phyloP scores from a whole-genome alignment of 2,888 invertebrate species.

The Halictus ligatus region DNA sequence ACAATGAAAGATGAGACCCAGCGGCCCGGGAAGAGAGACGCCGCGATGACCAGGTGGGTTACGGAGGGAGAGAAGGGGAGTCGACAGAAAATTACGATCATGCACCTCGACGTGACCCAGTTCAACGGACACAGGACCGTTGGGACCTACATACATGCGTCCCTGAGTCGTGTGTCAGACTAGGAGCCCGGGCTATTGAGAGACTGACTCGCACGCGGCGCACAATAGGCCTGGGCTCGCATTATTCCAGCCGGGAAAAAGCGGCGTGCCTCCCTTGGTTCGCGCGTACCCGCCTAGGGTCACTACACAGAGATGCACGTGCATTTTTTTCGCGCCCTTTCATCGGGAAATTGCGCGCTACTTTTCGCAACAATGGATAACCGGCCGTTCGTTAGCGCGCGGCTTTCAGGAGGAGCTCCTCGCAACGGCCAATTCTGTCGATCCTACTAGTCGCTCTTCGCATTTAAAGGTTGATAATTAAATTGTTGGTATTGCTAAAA shows the following conservation, averaged over 20 bases:
- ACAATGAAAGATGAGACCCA: conserved; percentile 49
- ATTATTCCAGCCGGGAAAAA: conserved; percentile 72
- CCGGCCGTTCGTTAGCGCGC: conserved; percentile 50
- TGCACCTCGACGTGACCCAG: conserved; percentile 80
- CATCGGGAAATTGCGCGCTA: conserved; percentile 63
- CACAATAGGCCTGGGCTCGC: conserved; percentile 72
- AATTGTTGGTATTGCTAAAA: neutral
- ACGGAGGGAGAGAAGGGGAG: conserved; percentile 10
- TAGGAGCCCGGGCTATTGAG: conserved; percentile 68
- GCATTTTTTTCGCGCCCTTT: conserved; percentile 53
- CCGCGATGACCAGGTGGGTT: neutral
- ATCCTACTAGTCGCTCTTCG: neutral
- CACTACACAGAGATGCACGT: conserved; percentile 44
- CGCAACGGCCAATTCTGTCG: conserved; percentile 35
- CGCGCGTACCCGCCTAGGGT: conserved; percentile 30
- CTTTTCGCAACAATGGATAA: conserved; percentile 57
- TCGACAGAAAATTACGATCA: conserved; percentile 71
- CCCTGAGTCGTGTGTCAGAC: conserved; percentile 59
- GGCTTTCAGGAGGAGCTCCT: conserved; percentile 41
- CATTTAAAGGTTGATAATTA: neutral
- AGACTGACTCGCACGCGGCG: conserved; percentile 73
- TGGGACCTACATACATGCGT: conserved; percentile 63
- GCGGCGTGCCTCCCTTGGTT: conserved; percentile 44
- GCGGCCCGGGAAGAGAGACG: conserved; percentile 27
- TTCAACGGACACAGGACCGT: conserved; percentile 74